These are phyloP conservation scores for Parazoanthus swiftii DNA, from an alignment of 92 coral and sea anemone genomes.

Conservation along the genomic window DNA sequence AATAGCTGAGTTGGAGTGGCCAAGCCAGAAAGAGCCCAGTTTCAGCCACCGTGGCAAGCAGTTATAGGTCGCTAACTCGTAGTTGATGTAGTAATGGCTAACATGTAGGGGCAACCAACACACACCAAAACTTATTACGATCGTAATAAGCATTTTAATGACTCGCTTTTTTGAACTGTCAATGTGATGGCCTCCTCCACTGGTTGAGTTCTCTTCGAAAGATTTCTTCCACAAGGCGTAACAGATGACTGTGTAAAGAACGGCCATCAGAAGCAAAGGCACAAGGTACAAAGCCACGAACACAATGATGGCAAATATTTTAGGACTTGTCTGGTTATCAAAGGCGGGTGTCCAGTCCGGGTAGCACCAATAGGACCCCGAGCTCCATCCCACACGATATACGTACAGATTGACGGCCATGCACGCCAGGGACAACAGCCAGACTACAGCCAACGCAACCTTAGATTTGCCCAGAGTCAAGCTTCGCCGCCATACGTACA, in stretches of 20 bases:
- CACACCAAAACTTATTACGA: constrained; percentile 62
- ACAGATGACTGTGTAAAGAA: constrained; percentile 70
- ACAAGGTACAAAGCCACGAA: constrained; percentile 72
- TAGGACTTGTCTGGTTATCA: constrained; percentile 56
- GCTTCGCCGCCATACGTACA: constrained; percentile 70
- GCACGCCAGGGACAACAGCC: constrained; percentile 69
- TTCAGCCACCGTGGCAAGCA: constrained; percentile 59
- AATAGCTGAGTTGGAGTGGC: constrained; percentile 87
- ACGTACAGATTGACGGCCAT: constrained; percentile 77
- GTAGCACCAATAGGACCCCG: constrained; percentile 53
- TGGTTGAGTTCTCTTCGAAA: constrained; percentile 41
- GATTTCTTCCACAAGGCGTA: constrained; percentile 66
- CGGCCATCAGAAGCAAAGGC: constrained; percentile 77
- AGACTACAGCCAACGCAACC: constrained; percentile 55
- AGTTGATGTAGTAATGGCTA: constrained; percentile 85
- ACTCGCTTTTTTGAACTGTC: constrained; percentile 82
- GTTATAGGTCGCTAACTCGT: constrained; percentile 56
- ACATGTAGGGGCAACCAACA: constrained; percentile 87
- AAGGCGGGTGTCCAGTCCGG: constrained; percentile 66
- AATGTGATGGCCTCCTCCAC: constrained; percentile 60
- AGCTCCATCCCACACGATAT: constrained; percentile 54
- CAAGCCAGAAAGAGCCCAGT: constrained; percentile 75
- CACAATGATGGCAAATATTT: constrained; percentile 56
- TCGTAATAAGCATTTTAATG: constrained; percentile 74
- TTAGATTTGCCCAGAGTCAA: constrained; percentile 76